Evolutionary conservation across 2,797 vertebrate genomes (phyloP).

Genomic region (Decapterus maruadsi): DNA sequence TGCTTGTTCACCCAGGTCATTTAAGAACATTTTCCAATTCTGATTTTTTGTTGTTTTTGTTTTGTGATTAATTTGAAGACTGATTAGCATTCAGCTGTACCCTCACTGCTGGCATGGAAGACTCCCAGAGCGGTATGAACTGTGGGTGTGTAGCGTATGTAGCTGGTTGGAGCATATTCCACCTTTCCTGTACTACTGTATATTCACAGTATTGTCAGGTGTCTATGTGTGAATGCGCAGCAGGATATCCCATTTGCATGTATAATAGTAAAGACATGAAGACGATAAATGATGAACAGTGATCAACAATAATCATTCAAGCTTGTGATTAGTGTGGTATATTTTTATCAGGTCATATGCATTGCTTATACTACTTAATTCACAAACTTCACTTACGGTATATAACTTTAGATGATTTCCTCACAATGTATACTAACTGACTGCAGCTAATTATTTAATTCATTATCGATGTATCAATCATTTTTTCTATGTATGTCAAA

Average conservation of each 20-base stretch:
- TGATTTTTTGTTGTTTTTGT: background rate
- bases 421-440: background rate
- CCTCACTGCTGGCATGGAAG: background rate
- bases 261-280: background rate
- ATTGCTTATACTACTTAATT: background rate
- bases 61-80: background rate
- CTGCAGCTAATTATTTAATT: background rate
- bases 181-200: slow-evolving; percentile 1
- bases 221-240: background rate
- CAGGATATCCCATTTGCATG: background rate
- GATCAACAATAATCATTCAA: background rate
- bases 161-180: background rate
- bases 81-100: background rate
- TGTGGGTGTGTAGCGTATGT: background rate
- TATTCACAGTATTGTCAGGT: background rate
- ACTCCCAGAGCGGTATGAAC: background rate
- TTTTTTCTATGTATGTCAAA: background rate
- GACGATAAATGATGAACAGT: background rate
- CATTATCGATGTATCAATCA: background rate
- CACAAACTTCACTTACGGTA: background rate
- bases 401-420: background rate
- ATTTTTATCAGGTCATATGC: background rate
- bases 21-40: background rate
- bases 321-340: background rate
- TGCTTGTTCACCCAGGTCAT: background rate